phyloP scores from a whole-genome alignment of 2,888 invertebrate species.

The Drepana falcataria region DNA sequence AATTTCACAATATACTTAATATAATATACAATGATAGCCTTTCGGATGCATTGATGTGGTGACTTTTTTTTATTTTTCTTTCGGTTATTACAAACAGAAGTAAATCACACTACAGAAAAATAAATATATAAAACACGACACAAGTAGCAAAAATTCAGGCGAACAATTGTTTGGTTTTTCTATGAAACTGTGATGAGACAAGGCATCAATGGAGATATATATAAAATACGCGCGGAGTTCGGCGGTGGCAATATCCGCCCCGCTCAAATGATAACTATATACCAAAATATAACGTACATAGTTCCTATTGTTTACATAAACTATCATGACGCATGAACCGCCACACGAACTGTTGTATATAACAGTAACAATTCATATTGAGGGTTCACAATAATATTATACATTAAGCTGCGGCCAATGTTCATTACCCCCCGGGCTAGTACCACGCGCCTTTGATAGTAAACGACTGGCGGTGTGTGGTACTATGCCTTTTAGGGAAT shows the following conservation, averaged over 20 bases:
- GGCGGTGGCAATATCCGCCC: constrained; percentile 14
- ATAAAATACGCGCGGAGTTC: constrained; percentile 35
- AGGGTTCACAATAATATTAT: neutral
- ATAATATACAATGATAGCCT: constrained; percentile 58
- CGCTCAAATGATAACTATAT: constrained; percentile 53
- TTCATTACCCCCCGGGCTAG: constrained; percentile 11
- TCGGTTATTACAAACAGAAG: constrained; percentile 70
- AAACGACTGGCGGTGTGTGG: constrained; percentile 1
- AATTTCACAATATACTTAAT: constrained; percentile 67
- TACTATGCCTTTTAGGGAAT: constrained; percentile 3
- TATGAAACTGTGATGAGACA: constrained; percentile 61
- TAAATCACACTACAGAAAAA: constrained; percentile 73
- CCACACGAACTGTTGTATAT: constrained; percentile 58
- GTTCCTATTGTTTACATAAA: constrained; percentile 74
- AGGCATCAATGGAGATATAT: constrained; percentile 59
- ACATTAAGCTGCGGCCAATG: constrained; percentile 19
- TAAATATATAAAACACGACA: constrained; percentile 73
- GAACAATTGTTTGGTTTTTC: constrained; percentile 39
- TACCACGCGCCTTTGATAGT: neutral
- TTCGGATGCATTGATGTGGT: constrained; percentile 56
- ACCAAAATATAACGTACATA: constrained; percentile 73
- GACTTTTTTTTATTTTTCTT: constrained; percentile 60
- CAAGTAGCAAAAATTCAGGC: constrained; percentile 61
- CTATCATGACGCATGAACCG: constrained; percentile 70
- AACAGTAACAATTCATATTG: constrained; percentile 25